phyloP scores from a whole-genome alignment of 2,113 vertebrate genomes.

The Hippocampus zosterae region DNA sequence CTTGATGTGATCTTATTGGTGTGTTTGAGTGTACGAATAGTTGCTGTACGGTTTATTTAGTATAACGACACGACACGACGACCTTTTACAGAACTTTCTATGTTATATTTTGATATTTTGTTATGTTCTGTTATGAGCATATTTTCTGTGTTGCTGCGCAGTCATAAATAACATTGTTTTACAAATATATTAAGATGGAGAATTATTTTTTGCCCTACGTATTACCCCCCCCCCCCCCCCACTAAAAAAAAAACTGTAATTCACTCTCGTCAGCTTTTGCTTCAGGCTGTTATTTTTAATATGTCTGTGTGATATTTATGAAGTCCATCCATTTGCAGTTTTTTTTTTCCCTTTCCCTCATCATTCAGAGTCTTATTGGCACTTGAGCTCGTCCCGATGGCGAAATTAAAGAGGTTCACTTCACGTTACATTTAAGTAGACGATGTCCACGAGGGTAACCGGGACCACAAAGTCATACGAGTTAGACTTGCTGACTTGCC shows the following conservation, averaged over 20 bases:
- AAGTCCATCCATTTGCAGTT: constrained; percentile 12
- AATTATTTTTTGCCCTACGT: constrained; percentile 5
- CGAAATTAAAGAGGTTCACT: constrained; percentile 19
- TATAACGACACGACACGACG: neutral
- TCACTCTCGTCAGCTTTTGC: constrained; percentile 17
- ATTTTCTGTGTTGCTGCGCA: neutral
- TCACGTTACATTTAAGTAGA: constrained; percentile 26
- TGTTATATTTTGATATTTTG: neutral
- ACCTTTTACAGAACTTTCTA: neutral
- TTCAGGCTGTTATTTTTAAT: constrained; percentile 37
- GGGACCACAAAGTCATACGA: constrained; percentile 49
- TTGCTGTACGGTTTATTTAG: constrained; percentile 26
- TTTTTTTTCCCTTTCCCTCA: constrained; percentile 13
- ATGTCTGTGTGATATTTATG: constrained; percentile 13
- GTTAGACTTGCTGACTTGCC: constrained; percentile 23
- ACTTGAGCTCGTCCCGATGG: constrained; percentile 16
- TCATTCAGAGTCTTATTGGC: neutral
- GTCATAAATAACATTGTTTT: constrained; percentile 2
- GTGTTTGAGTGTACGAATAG: constrained; percentile 16
- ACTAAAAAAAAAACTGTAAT: too few relatives aligned
- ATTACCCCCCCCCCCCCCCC: neutral
- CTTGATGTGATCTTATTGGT: neutral
- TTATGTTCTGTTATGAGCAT: neutral
- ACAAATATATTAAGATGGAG: constrained; percentile 15
- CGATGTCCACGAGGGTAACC: constrained; percentile 22